Evolutionary conservation across 1,140 invertebrate species (phyloP), one percentile per base, ranked within the genome.

Genomic region (Vollenhovia emeryi): DNA sequence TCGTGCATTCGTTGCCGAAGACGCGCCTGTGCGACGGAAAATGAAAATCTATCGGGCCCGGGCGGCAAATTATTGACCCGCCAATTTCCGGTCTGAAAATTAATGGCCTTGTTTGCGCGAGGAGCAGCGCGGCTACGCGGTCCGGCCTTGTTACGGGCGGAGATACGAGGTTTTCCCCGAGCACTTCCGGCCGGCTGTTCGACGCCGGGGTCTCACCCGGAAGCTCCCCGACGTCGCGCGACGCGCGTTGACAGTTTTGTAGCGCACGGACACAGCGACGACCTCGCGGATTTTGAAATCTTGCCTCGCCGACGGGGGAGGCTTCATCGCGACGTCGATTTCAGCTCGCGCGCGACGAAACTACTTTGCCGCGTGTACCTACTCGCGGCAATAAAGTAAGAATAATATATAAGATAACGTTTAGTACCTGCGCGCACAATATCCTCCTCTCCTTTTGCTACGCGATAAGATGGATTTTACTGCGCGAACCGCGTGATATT

Each of bases 21-120:
- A 64, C 33, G 30, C 15, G 66, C 13, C 64, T 59, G 24, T 40
- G 36, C 24, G 24, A 50, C 4, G 36, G 74, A 66, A 73, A 82
- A 73, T 73, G 66, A 71, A 73, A 82, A 71, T 73, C 11, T 18
- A 55, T 80, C 48, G 78, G 24, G 64, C 7, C 8, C 36, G 36
- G 13, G n/a, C 30, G 64, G 50, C 66, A 59, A 71, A 82, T 73
- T 71, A 82, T 59, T 52, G 40, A 55, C 21, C 33, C 64, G 50
- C 50, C 57, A 84, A 84, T 84, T 84, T 84, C 80, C 80, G 80
- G 80, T 3, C 8, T n/a, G 59, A 52, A 62, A 60, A 84, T 84
- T 76, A 73, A 82, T 45, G 52, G 18, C 33, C 82, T 79, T 88
- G 69, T 88, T 87, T 74, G 64, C 27, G 57, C 66, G 27, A 33